phyloP scores from a whole-genome alignment of 2,888 invertebrate genomes.

The Phrixothrix hirtus region DNA sequence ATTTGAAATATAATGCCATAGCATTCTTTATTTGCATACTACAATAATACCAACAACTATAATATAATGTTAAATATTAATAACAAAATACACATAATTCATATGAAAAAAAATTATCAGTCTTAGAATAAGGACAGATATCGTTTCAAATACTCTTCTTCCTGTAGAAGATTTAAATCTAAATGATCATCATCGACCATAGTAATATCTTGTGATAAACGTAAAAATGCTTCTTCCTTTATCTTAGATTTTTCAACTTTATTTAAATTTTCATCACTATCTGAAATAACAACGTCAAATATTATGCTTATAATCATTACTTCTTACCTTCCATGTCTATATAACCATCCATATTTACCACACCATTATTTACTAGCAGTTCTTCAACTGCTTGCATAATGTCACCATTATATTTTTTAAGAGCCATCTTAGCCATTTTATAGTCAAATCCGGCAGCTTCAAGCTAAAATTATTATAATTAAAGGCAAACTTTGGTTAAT shows the following conservation, averaged over 20 bases:
- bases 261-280: not conserved
- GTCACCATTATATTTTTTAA: conserved; percentile 61
- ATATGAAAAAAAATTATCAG: no score
- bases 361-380: conserved; percentile 57
- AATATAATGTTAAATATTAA: no score
- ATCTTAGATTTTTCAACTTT: conserved; percentile 47
- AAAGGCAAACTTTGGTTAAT: conserved; percentile 5
- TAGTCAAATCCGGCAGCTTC: conserved; percentile 65
- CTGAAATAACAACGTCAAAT: not conserved
- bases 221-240: conserved; percentile 62
- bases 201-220: conserved; percentile 63
- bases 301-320: no score
- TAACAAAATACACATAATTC: no score
- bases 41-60: no score
- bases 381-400: conserved; percentile 63
- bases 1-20: no score
- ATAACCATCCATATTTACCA: conserved; percentile 44
- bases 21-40: no score
- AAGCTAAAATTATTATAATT: conserved; percentile 50
- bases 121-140: conserved; percentile 64
- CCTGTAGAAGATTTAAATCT: conserved; percentile 70
- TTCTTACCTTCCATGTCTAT: conserved; percentile 18
- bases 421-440: conserved; percentile 60
- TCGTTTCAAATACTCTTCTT: conserved; percentile 68
- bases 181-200: conserved; percentile 72